A percentile compares a stretch with the other conserved stretches of the same genome.
Evolutionary conservation across 2,888 invertebrate genomes (phyloP).

Genomic region (Lasioglossum malachurum): DNA sequence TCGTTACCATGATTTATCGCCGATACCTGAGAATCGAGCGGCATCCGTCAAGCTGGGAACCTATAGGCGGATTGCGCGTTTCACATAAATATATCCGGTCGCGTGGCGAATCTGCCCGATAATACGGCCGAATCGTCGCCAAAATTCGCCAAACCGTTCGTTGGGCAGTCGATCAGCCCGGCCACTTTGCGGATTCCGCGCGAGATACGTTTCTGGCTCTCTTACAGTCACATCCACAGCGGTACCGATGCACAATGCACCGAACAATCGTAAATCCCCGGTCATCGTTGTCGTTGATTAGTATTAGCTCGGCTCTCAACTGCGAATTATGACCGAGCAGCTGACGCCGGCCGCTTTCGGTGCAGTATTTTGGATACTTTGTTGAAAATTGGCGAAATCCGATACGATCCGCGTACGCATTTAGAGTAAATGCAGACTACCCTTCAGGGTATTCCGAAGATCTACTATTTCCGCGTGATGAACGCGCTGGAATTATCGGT

Average conservation of each 20-base stretch:
- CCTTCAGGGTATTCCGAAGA: background rate
- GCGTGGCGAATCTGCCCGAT: slow-evolving; percentile 41
- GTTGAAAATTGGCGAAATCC: background rate
- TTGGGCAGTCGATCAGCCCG: slow-evolving; percentile 24
- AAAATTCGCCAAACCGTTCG: slow-evolving; percentile 30
- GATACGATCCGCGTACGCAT: background rate
- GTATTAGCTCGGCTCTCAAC: slow-evolving; percentile 68
- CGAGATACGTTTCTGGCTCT: slow-evolving; percentile 18
- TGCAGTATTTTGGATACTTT: background rate
- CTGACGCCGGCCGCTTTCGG: background rate
- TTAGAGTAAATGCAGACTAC: background rate
- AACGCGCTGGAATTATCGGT: background rate
- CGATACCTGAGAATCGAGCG: slow-evolving; percentile 3
- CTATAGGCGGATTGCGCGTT: background rate
- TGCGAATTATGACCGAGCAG: slow-evolving; percentile 62
- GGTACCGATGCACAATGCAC: background rate
- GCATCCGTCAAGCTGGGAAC: slow-evolving; percentile 1
- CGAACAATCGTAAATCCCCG: slow-evolving; percentile 2
- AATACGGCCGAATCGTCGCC: slow-evolving; percentile 42
- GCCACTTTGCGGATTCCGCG: slow-evolving; percentile 56
- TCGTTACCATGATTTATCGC: slow-evolving; percentile 34
- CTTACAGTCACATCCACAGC: background rate
- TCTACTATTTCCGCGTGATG: background rate
- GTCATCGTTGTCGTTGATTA: background rate
- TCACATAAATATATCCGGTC: slow-evolving; percentile 40